Conservation (phyloP, 1,140 invertebrate genomes). For the Glossosoma conforme region DNA sequence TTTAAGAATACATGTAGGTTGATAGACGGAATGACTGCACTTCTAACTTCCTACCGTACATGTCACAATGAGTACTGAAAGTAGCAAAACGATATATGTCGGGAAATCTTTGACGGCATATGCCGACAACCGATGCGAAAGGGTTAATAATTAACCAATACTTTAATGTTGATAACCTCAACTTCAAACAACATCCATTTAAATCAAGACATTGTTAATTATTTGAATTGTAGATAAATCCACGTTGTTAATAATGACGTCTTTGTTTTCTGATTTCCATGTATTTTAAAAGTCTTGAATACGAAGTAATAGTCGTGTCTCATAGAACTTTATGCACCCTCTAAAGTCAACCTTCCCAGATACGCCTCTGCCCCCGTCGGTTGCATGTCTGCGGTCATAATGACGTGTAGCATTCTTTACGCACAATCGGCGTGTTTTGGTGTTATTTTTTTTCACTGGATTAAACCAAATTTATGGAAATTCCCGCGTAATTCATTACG, state of each 20-base stretch:
- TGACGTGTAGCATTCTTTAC: conserved; percentile 26
- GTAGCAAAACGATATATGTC: too few relatives aligned
- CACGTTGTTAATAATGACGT: background rate
- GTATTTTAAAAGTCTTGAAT: background rate
- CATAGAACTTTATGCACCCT: background rate
- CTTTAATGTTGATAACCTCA: too few relatives aligned
- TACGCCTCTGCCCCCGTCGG: conserved; percentile 7
- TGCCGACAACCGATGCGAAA: too few relatives aligned
- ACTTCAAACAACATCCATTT: too few relatives aligned
- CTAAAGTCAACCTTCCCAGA: conserved; percentile 19
- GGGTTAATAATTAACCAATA: too few relatives aligned
- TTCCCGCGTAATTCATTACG: background rate
- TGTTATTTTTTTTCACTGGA: background rate
- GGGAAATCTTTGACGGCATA: too few relatives aligned
- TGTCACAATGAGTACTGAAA: too few relatives aligned
- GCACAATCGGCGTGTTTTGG: conserved; percentile 8
- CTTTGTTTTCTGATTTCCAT: background rate
- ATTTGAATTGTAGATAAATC: background rate
- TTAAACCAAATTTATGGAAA: conserved; percentile 1
- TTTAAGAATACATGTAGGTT: too few relatives aligned
- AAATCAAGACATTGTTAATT: background rate
- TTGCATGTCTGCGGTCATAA: conserved; percentile 15
- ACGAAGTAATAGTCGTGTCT: background rate
- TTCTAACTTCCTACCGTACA: too few relatives aligned
- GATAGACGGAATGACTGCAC: too few relatives aligned